Conservation (phyloP, 1,140 invertebrate genomes). For the Drosophila funebris region DNA sequence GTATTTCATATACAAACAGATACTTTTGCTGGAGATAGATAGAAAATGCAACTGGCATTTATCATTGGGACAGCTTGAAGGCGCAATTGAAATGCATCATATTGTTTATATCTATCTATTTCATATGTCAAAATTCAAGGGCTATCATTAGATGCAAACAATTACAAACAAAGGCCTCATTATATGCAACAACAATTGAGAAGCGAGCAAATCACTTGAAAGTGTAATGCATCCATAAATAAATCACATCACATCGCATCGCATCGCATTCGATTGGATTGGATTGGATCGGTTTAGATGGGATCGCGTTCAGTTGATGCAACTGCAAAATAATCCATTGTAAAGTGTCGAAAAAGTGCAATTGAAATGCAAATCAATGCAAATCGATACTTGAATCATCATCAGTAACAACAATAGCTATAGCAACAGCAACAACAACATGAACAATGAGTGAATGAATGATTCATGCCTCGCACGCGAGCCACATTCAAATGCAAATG, state of each 20-base stretch:
- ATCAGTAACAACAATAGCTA: slow-evolving; percentile 42
- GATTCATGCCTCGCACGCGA: slow-evolving; percentile 77
- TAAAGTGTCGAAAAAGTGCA: slow-evolving; percentile 80
- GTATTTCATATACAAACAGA: not conserved
- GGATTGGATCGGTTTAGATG: not conserved
- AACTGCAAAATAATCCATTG: slow-evolving; percentile 78
- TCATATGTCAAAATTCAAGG: slow-evolving; percentile 54
- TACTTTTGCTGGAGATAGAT: not conserved
- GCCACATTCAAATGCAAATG: slow-evolving; percentile 73
- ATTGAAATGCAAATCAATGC: slow-evolving; percentile 81
- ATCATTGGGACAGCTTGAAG: slow-evolving; percentile 40
- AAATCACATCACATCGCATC: slow-evolving; percentile 53
- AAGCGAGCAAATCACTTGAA: slow-evolving; percentile 62
- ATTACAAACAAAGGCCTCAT: slow-evolving; percentile 72
- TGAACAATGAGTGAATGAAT: slow-evolving; percentile 51
- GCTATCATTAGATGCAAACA: slow-evolving; percentile 57
- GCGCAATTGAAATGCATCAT: slow-evolving; percentile 7
- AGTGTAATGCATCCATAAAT: slow-evolving; percentile 71
- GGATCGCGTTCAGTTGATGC: slow-evolving; percentile 22
- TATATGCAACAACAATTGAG: slow-evolving; percentile 48
- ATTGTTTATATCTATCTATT: not conserved
- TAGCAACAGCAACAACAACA: slow-evolving; percentile 15
- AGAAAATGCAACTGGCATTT: slow-evolving; percentile 13
- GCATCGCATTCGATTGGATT: slow-evolving; percentile 6
- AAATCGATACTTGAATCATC: slow-evolving; percentile 81